phyloP scores from a whole-genome alignment of 2,797 vertebrate genomes.

The Tenualosa ilisha region DNA sequence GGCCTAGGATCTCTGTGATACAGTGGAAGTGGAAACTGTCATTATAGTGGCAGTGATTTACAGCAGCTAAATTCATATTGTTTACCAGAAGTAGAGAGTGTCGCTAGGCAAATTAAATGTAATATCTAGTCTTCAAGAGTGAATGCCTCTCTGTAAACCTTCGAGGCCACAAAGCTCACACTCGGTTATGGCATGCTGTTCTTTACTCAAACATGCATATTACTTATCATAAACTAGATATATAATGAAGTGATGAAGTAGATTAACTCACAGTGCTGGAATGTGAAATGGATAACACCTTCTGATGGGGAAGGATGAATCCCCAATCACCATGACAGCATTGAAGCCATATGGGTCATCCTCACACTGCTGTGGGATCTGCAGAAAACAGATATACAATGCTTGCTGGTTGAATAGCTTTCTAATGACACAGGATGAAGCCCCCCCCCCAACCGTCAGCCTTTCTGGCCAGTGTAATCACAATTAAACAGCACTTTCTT shows the following conservation, averaged over 20 bases:
- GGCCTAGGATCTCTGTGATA: not conserved
- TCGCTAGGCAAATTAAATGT: not conserved
- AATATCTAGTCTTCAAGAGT: not conserved
- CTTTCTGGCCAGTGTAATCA: too few species aligned
- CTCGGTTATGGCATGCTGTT: not conserved
- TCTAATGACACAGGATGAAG: not conserved
- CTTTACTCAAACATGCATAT: not conserved
- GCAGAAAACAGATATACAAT: not conserved
- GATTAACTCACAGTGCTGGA: not conserved
- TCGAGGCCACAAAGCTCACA: too few species aligned
- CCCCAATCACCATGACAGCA: slow-evolving; percentile 29
- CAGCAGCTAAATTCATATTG: not conserved
- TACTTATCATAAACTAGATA: not conserved
- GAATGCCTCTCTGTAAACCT: not conserved
- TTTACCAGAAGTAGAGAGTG: not conserved
- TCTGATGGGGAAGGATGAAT: not conserved
- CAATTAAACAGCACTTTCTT: too few species aligned
- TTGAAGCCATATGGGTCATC: slow-evolving; percentile 40
- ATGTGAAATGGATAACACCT: not conserved
- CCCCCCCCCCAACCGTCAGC: too few species aligned
- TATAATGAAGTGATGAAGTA: not conserved
- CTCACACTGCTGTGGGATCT: slow-evolving; percentile 40
- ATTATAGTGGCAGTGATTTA: not conserved
- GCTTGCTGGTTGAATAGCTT: not conserved
- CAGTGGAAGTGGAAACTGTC: not conserved